Evolutionary conservation across 2,888 invertebrate genomes (phyloP), one percentile per base, ranked within the genome.

Genomic region (Tenthredo distinguenda): DNA sequence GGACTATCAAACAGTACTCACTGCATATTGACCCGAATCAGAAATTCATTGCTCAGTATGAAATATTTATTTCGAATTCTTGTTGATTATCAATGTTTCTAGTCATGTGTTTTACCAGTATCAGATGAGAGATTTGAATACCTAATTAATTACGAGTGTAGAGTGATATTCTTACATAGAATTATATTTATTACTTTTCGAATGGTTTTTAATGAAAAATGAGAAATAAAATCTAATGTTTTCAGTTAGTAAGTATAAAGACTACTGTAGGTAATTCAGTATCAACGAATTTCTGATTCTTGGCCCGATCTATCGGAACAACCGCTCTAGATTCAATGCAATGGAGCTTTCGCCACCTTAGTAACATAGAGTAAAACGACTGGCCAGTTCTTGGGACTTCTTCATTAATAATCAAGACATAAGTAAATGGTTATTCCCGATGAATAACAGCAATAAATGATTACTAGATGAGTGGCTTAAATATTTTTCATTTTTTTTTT

Each of bases 381-480:
- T 0, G 55, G 77, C 77, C 55, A 55, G 34, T 18, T 77, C 2
- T 77, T n/a, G 31, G 55, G 31, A 77, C 18, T 77, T 55, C 31
- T 55, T 50, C 31, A 77, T 34, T 55, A 15, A 77, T 50, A 55
- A 77, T 55, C 55, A 31, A 77, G 55, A 55, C 50, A 77, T 31
- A 55, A 50, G 77, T 77, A 18, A 55, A 37, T 77, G 77, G 34
- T 55, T 55, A 77, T 34, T 55, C 47, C 55, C 15, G 50, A 31
- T 77, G 77, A 77, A 55, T 55, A 77, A 55, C 55, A 55, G 31
- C 31, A 12, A 74, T 26, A 43, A 21, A 74, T 43, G 43, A 74
- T 77, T 77, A 77, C 77, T 77, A 77, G n/a, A 55, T 77, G 50
- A 77, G 18, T 77, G 77, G 55, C 55, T 77, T 31, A 31, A 77